These are phyloP conservation scores for Coracopsis vasa DNA, from an alignment of 2,113 vertebrate genomes.

Conservation along the genomic window DNA sequence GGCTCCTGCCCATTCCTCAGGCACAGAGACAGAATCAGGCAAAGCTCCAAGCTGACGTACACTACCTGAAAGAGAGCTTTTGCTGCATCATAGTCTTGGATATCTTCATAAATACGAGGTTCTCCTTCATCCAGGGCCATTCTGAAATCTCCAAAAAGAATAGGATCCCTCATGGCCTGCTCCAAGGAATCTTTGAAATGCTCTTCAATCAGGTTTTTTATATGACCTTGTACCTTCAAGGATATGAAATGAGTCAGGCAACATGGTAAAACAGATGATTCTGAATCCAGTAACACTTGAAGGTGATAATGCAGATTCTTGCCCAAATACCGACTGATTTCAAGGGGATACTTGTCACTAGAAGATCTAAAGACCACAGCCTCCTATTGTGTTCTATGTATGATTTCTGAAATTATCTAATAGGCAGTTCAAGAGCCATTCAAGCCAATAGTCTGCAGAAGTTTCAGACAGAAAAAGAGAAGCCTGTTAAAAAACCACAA, in stretches of 20 bases:
- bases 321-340: background rate
- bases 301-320: background rate
- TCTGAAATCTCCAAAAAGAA: slow-evolving; percentile 95
- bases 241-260: background rate
- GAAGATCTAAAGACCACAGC: background rate
- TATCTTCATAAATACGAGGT: slow-evolving; percentile 89
- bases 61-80: slow-evolving; percentile 91
- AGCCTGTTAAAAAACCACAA: background rate
- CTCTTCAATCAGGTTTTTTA: slow-evolving; percentile 77
- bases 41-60: background rate
- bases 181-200: slow-evolving; percentile 81
- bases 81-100: slow-evolving; percentile 89
- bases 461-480: background rate
- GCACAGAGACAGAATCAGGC: background rate
- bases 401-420: background rate
- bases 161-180: slow-evolving; percentile 83
- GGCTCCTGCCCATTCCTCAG: background rate
- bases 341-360: background rate
- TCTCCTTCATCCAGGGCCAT: slow-evolving; percentile 84
- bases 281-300: background rate
- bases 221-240: slow-evolving; percentile 85
- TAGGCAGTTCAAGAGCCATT: background rate
- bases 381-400: background rate
- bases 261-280: background rate
- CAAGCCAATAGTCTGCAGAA: background rate